A percentile compares a stretch with the other conserved stretches of the same genome.
phyloP scores from a whole-genome alignment of 1,140 invertebrate genomes.

The Ceratosolen fusciceps region DNA sequence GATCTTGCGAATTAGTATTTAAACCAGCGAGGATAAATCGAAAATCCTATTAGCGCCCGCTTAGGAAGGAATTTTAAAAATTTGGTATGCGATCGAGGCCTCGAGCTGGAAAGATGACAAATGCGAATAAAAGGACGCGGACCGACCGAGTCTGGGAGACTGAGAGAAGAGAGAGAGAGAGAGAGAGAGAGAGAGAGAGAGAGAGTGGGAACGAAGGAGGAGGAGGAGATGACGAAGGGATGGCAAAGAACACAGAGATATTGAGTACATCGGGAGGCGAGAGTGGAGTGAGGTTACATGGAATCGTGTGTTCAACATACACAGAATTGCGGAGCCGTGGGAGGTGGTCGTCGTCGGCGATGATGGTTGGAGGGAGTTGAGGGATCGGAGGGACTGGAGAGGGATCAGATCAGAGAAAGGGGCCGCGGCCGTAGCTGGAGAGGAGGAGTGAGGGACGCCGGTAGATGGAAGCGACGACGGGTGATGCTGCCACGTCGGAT shows the following conservation, averaged over 20 bases:
- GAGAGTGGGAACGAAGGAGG: slow-evolving; percentile 22
- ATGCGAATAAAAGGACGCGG: slow-evolving; percentile 5
- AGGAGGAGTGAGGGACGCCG: background rate
- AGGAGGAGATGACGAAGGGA: background rate
- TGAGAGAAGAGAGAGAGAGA: background rate
- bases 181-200: background rate
- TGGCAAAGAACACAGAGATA: slow-evolving; percentile 35
- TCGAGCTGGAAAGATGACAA: background rate
- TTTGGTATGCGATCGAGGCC: background rate
- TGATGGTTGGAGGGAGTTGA: background rate
- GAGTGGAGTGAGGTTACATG: slow-evolving; percentile 58
- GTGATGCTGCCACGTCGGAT: slow-evolving; percentile 63
- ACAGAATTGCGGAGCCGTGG: slow-evolving; percentile 55
- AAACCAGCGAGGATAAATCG: background rate
- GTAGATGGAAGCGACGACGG: slow-evolving; percentile 35
- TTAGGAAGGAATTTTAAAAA: slow-evolving; percentile 5
- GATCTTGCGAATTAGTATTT: slow-evolving; percentile 9
- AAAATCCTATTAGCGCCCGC: slow-evolving; percentile 3
- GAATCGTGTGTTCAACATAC: slow-evolving; percentile 66
- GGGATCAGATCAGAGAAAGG: background rate
- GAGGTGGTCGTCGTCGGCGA: slow-evolving; percentile 42
- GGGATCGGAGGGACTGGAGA: background rate
- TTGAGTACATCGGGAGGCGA: slow-evolving; percentile 40
- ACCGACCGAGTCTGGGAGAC: background rate
- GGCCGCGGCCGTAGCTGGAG: no score